Evolutionary conservation across 2,797 vertebrate genomes (phyloP).

Genomic region (Microhierax caerulescens): DNA sequence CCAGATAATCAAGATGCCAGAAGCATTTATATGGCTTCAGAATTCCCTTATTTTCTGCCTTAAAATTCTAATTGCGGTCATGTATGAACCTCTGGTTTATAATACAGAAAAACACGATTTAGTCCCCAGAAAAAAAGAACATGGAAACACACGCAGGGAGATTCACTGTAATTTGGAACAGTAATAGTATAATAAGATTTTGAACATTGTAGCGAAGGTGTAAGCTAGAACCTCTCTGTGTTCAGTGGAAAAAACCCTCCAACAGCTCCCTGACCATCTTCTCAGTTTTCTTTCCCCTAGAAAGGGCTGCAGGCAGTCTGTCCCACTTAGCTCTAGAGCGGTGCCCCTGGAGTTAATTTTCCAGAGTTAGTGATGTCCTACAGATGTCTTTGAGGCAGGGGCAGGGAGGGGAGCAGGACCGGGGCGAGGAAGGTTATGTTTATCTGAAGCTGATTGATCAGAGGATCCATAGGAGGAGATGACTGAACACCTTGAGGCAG

Average conservation of each 20-base stretch:
- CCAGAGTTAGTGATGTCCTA: neutral
- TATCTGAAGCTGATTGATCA: neutral
- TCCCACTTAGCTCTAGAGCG: neutral
- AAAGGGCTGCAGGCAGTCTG: neutral
- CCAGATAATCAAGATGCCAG: constrained; percentile 34
- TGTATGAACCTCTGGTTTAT: neutral
- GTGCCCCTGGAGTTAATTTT: neutral
- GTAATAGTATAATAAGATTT: neutral
- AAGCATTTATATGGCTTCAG: neutral
- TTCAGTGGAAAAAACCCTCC: neutral
- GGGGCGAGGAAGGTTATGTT: neutral
- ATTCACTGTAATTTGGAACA: neutral
- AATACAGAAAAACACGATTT: neutral
- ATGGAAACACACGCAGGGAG: neutral
- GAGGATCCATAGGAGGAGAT: neutral
- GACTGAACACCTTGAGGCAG: neutral
- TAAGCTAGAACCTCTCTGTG: neutral
- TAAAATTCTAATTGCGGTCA: neutral
- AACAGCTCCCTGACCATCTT: neutral
- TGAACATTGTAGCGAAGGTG: neutral
- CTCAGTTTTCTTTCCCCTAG: neutral
- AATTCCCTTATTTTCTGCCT: constrained; percentile 22
- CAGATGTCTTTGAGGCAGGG: neutral
- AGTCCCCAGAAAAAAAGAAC: neutral
- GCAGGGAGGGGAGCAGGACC: neutral